Evolutionary conservation across 2,113 vertebrate genomes (phyloP).

Genomic region (Nanorana parkeri): DNA sequence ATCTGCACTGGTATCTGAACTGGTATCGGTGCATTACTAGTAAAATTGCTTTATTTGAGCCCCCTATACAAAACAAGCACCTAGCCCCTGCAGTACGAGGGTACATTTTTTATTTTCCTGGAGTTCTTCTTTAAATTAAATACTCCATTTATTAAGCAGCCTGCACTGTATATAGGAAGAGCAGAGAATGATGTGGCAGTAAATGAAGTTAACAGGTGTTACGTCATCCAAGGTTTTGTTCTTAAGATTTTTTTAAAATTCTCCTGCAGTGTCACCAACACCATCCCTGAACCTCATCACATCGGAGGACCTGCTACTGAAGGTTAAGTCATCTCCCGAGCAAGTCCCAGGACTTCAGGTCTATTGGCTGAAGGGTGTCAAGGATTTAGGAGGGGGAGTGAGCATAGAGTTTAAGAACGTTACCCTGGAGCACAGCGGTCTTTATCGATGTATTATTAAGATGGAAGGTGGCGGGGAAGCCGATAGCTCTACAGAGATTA

Average conservation of each 20-base stretch:
- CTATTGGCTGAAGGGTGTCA: neutral
- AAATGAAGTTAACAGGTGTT: too few relatives aligned
- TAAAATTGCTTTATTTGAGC: too few relatives aligned
- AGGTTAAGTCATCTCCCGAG: neutral
- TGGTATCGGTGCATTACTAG: too few relatives aligned
- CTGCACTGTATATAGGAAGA: too few relatives aligned
- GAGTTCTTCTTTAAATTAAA: too few relatives aligned
- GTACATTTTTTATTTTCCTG: too few relatives aligned
- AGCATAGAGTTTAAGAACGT: neutral
- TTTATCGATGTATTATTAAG: neutral
- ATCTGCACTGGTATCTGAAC: too few relatives aligned
- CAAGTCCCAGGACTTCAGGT: neutral
- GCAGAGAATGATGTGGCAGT: too few relatives aligned
- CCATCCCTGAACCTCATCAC: neutral
- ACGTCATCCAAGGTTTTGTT: neutral
- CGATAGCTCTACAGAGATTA: neutral
- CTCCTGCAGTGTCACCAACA: neutral
- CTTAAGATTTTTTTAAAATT: neutral
- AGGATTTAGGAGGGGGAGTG: neutral
- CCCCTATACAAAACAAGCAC: too few relatives aligned
- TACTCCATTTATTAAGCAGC: too few relatives aligned
- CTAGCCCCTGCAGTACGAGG: too few relatives aligned
- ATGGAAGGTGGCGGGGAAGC: neutral
- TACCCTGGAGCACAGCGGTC: neutral
- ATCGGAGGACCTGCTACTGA: constrained; percentile 12